A percentile compares a stretch with the other conserved stretches of the same genome.
Evolutionary conservation across 2,113 vertebrate species (phyloP).

Genomic region (Cebidichthys violaceus): DNA sequence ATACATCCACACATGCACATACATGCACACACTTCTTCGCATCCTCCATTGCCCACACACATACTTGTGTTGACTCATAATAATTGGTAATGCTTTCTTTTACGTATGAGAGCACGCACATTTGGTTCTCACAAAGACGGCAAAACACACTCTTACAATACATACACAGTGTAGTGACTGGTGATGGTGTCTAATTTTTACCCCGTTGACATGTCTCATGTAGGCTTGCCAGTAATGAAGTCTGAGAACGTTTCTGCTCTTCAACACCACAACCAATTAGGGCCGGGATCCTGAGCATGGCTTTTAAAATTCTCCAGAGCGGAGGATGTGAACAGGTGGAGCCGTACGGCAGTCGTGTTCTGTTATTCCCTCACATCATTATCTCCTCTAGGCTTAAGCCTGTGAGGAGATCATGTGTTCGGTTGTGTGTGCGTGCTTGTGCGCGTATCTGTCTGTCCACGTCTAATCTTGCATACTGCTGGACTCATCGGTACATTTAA

Average conservation of each 20-base stretch:
- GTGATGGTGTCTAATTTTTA: constrained; percentile 46
- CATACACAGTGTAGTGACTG: constrained; percentile 25
- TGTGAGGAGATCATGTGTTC: neutral
- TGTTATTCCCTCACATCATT: constrained; percentile 46
- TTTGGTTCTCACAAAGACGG: constrained; percentile 15
- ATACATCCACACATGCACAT: neutral
- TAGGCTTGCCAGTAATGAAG: constrained; percentile 62
- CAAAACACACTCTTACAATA: constrained; percentile 21
- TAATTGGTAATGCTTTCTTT: constrained; percentile 15
- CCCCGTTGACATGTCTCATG: constrained; percentile 58
- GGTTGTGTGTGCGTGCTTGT: neutral
- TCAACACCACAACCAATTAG: constrained; percentile 68
- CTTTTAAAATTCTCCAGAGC: constrained; percentile 49
- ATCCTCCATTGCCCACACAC: constrained; percentile 2
- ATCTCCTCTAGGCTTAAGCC: neutral
- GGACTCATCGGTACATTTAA: too few species aligned
- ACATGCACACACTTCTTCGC: neutral
- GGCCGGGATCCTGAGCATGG: constrained; percentile 42
- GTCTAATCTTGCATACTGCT: neutral
- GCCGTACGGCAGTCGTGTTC: constrained; percentile 24
- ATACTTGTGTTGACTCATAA: constrained; percentile 37
- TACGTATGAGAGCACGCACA: constrained; percentile 10
- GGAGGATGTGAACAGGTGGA: constrained; percentile 33
- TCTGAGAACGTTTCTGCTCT: constrained; percentile 55
- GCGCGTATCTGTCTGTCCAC: neutral